Evolutionary conservation across 2,113 vertebrate species (phyloP), one percentile per base, ranked within the genome.

Genomic region (Chionomys nivalis): DNA sequence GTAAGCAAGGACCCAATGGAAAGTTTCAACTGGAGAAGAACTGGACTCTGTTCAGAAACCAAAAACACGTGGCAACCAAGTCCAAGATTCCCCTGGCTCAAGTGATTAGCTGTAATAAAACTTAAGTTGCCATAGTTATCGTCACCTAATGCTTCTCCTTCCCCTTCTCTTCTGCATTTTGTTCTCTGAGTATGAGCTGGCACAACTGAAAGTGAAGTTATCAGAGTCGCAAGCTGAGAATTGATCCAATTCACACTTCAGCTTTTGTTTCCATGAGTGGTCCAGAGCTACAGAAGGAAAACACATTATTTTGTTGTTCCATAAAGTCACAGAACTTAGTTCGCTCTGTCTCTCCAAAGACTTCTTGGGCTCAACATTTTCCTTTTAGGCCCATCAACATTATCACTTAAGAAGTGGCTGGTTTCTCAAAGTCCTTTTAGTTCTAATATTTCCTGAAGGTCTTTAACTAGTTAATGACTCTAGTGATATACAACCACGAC

Each of bases 371-470:
- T 95, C 81, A 58, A 49, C 13, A 49, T 92, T 92, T 7, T 87
- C 49, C 88, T 61, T 33, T 68, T 66, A 42, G 72, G 47, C 63
- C 75, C 24, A 82, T 79, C 31, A 76, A 66, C 85, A 61, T 66
- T 17, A 63, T 42, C 7, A 17, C 47, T 65, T 78, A 23, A 72
- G 47, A 36, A 65, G 36, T 47, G 0, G 39, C 58, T 1, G 52
- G 52, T 58, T 94, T 96, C 91, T 91, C 87, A 82, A 93, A 78
- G 28, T 91, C 44, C 61, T 96, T 86, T 93, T 55, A 77, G 65
- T 83, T 97, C 42, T 83, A 83, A 92, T 52, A n/a, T 31, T 55
- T 95, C 52, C 83, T 91, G 49, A 82, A 90, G 61, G 88, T 83
- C 73, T 65, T 72, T 49, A 58, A 49, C 78, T 77, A 72, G 70